Base-by-base conservation (phyloP, 2,113 vertebrate species). In the Salvelinus namaycush region DNA sequence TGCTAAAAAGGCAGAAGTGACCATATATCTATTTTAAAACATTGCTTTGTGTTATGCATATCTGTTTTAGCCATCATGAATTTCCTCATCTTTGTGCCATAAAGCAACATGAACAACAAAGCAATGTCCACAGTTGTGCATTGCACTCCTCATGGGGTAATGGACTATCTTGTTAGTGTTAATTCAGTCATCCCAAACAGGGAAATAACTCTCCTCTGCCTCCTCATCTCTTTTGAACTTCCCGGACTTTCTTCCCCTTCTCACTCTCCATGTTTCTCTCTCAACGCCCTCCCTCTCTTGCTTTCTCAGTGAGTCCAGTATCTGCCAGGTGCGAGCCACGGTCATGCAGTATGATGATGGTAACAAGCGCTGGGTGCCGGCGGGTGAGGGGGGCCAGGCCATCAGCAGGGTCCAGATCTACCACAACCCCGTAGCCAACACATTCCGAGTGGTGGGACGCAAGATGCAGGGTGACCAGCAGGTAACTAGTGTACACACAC, bases 271-370 rank as follows among this genome's bases (percentile, higher is more conserved):
- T 34, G 34, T 34, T 34, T 34, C 34, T 34, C n/a, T n/a, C 27
- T 24, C 64, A 12, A 5, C 24, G 72, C 3, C 31, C 5, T 22
- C 59, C 13, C 27, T 5, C 6, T 54, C 18, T 48, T 29, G 18
- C 13, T 68, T 22, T 72, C 44, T 20, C 83, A 97, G 96, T 8
- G 96, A 97, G 86, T 87, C 89, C 0, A 94, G 95, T 5, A 77
- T 95, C 48, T 95, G 95, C 82, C 93, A 94, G 76, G 94, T 94
- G 59, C 92, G 93, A 68, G 95, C 95, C 26, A 95, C 92, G 0
- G 95, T 97, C 54, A 96, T 96, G 96, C 68, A 95, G 24, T 97
- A 97, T 0, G 94, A 97, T 44, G 95, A 96, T 1, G 9, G 62
- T 68, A 93, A 82, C 59, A 97, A 95, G 78, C 93, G 94, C 2